A percentile compares a stretch with the other conserved stretches of the same genome.
phyloP scores from a whole-genome alignment of 2,888 invertebrate genomes.

The Onchidella celtica region DNA sequence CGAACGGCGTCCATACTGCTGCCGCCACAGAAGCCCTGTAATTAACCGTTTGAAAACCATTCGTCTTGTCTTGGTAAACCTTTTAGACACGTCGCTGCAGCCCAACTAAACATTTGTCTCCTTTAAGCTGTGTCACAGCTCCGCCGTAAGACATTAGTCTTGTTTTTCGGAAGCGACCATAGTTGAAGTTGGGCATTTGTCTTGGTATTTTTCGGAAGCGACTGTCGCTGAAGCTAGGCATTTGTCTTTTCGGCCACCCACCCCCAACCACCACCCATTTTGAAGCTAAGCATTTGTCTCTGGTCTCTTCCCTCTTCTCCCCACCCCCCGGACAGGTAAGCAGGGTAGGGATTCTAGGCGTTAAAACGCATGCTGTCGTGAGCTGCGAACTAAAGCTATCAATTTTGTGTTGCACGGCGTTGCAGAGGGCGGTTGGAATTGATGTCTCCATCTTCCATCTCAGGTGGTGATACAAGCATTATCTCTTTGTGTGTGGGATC shows the following conservation, averaged over 20 bases:
- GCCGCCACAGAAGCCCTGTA: not conserved
- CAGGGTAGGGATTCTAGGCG: too few relatives aligned
- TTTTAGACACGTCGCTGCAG: not conserved
- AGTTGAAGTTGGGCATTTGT: constrained; percentile 36
- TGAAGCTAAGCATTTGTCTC: too few relatives aligned
- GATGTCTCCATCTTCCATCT: not conserved
- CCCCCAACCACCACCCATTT: too few relatives aligned
- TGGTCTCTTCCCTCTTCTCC: too few relatives aligned
- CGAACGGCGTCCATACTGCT: too few relatives aligned
- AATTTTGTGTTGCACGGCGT: not conserved
- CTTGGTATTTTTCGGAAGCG: not conserved
- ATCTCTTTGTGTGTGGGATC: too few relatives aligned
- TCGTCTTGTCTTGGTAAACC: constrained; percentile 20
- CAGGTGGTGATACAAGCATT: too few relatives aligned
- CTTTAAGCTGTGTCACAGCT: constrained; percentile 1
- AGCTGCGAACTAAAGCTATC: not conserved
- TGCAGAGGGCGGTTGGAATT: not conserved
- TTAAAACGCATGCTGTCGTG: not conserved
- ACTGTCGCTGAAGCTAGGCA: not conserved
- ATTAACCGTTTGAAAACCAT: constrained; percentile 9
- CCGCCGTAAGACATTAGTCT: constrained; percentile 31
- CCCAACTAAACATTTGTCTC: constrained; percentile 24
- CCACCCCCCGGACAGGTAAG: too few relatives aligned
- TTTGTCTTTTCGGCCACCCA: too few relatives aligned
- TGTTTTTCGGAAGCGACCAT: constrained; percentile 16